A percentile compares a stretch with the other conserved stretches of the same genome.
phyloP scores from a whole-genome alignment of 2,113 vertebrate genomes.

The Atractosteus spatula region DNA sequence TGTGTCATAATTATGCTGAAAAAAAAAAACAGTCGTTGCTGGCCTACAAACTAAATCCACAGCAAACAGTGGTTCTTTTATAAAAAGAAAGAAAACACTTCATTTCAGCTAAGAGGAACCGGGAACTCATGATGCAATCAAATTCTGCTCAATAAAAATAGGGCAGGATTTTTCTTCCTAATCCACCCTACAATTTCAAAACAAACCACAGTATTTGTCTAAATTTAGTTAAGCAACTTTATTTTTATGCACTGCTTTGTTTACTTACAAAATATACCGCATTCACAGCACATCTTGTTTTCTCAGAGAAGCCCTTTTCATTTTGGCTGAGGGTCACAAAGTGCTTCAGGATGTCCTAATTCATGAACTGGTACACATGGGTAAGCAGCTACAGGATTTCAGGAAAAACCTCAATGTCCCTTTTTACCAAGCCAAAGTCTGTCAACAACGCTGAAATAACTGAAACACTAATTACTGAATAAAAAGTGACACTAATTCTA shows the following conservation, averaged over 20 bases:
- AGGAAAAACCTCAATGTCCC: slow-evolving; percentile 26
- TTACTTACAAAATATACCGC: slow-evolving; percentile 41
- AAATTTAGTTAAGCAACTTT: slow-evolving; percentile 51
- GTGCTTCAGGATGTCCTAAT: slow-evolving; percentile 20
- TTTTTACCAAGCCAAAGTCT: slow-evolving; percentile 28
- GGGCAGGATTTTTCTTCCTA: slow-evolving; percentile 25
- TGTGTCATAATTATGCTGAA: not conserved
- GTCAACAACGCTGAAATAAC: not conserved
- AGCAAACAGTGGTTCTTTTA: slow-evolving; percentile 26
- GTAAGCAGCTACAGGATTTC: slow-evolving; percentile 20
- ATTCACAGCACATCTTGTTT: slow-evolving; percentile 24
- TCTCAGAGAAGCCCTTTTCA: no score
- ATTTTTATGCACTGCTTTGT: slow-evolving; percentile 54
- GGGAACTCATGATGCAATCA: slow-evolving; percentile 25
- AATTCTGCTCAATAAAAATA: slow-evolving; percentile 36
- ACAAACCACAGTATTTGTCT: slow-evolving; percentile 40
- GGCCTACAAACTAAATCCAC: slow-evolving; percentile 11
- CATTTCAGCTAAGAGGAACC: slow-evolving; percentile 20
- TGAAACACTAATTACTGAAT: no score
- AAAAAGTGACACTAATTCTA: no score
- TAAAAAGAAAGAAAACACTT: slow-evolving; percentile 29
- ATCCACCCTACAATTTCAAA: slow-evolving; percentile 56
- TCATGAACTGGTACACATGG: slow-evolving; percentile 32
- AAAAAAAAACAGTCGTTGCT: not conserved
- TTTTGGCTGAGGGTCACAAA: no score